Evolutionary conservation across 1,140 invertebrate species (phyloP), one percentile per base, ranked within the genome.

Genomic region (Brachionus asplanchnoidis): DNA sequence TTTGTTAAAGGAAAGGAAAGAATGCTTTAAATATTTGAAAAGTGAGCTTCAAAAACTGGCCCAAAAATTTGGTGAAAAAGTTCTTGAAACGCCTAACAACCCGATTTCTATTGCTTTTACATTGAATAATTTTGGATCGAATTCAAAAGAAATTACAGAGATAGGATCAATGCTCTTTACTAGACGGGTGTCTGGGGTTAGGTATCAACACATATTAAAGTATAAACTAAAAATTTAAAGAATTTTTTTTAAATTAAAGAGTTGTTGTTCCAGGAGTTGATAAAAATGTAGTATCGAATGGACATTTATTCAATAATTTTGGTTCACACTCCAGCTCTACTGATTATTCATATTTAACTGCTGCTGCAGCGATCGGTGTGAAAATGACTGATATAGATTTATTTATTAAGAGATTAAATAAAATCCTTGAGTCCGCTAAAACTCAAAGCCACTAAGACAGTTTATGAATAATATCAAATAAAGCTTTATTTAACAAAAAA

Each of bases 141-240:
- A 3, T 20, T 14, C 66, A 1, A 46, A 65, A 17, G 77, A 85
- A 42, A 73, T 86, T 1, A 92, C 92, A 65, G 87, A 93, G 88
- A 88, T 94, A 60, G 93, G 93, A 1, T 93, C 93, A 1, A 94
- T 93, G 92, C 88, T 94, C 44, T 94, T 94, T 88, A 90, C 92
- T 46, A 91, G 93, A 85, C 92, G 92, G 87, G 93, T 94, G 60
- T 93, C 93, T 68, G 93, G 93, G 70, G 91, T 93, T 42, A 91
- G 93, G 88, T 90, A 86, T 40, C 11, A 40, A 17, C 11, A 6
- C 1, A 80, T 11, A 20, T 44, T 75, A 75, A 8, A 46, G 26
- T 17, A 9, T 75, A 44, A 26, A 26, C 23, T 56, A 2, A n/a
- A 23, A 12, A 53, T 14, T 17, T 53, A 53, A 20, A 56, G 28